Evolutionary conservation across 2,113 vertebrate genomes (phyloP).

Genomic region (Platysteira castanea): DNA sequence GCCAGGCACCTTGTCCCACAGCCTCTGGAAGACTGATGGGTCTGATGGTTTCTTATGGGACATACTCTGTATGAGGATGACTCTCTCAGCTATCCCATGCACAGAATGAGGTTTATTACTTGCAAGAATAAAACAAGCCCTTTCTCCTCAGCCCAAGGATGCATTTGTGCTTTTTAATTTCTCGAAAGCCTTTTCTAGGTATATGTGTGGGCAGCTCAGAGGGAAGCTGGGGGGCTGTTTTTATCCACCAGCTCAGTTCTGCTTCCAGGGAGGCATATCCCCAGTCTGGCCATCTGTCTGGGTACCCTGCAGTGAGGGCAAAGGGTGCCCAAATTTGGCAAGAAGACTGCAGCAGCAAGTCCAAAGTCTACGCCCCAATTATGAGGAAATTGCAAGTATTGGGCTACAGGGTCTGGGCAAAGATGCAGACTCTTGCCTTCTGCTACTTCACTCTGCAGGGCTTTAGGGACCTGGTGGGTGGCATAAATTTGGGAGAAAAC

Average conservation of each 20-base stretch:
- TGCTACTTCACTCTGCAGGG: not conserved
- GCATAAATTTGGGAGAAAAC: not conserved
- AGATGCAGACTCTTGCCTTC: not conserved
- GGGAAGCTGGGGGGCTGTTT: not conserved
- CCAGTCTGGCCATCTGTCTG: not conserved
- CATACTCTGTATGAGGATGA: not conserved
- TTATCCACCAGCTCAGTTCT: not conserved
- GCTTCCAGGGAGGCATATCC: not conserved
- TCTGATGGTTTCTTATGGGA: not conserved
- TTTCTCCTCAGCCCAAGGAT: not conserved
- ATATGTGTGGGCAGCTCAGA: accelerated
- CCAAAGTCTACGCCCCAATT: not conserved
- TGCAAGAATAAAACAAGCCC: not conserved
- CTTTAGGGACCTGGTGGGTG: not conserved
- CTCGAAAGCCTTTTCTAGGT: not conserved
- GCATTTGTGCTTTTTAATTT: not conserved
- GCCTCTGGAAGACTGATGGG: not conserved
- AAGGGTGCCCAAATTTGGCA: not conserved
- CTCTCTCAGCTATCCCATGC: not conserved
- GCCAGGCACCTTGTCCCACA: not conserved
- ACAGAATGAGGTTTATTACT: not conserved
- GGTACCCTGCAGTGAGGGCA: not conserved
- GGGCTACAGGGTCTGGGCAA: not conserved
- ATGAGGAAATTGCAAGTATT: not conserved
- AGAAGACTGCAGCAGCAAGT: not conserved